phyloP scores from a whole-genome alignment of 2,888 invertebrate genomes.

The Acronicta aceris region DNA sequence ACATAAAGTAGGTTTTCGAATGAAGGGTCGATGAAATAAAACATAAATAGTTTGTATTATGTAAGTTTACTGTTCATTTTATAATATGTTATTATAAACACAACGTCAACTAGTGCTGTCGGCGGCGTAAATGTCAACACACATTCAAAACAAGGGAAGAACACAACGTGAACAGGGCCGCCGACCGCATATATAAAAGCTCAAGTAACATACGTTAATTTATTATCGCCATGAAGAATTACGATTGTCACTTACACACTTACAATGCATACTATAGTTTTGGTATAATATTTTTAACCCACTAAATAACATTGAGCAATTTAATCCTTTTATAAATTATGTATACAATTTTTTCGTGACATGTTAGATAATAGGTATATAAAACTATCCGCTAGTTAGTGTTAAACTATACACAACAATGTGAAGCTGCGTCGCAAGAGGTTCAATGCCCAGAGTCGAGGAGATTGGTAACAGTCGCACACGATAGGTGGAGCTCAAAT shows the following conservation, averaged over 20 bases:
- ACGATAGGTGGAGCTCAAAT: slow-evolving; percentile 53
- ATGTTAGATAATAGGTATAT: slow-evolving; percentile 56
- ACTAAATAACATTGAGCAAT: slow-evolving; percentile 86
- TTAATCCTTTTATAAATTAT: slow-evolving; percentile 60
- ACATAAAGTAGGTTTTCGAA: no score
- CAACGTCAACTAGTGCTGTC: slow-evolving; percentile 81
- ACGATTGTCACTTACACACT: slow-evolving; percentile 48
- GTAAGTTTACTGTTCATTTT: slow-evolving; percentile 84
- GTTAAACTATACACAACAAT: slow-evolving; percentile 82
- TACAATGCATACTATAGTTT: slow-evolving; percentile 69
- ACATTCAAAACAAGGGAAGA: slow-evolving; percentile 51
- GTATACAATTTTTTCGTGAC: slow-evolving; percentile 59
- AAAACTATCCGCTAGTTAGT: slow-evolving; percentile 58
- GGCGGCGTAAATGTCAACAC: slow-evolving; percentile 64
- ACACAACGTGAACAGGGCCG: slow-evolving; percentile 44
- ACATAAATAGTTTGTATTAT: slow-evolving; percentile 78
- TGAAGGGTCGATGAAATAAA: slow-evolving; percentile 58
- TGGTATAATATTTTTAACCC: slow-evolving; percentile 77
- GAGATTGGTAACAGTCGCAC: slow-evolving; percentile 78
- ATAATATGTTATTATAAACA: slow-evolving; percentile 89
- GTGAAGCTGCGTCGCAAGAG: slow-evolving; percentile 77
- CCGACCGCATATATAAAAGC: slow-evolving; percentile 51
- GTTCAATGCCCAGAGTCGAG: slow-evolving; percentile 78
- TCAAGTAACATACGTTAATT: slow-evolving; percentile 63
- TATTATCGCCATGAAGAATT: slow-evolving; percentile 59